Conservation (phyloP, 2,113 vertebrate genomes). For the Cavia porcellus region DNA sequence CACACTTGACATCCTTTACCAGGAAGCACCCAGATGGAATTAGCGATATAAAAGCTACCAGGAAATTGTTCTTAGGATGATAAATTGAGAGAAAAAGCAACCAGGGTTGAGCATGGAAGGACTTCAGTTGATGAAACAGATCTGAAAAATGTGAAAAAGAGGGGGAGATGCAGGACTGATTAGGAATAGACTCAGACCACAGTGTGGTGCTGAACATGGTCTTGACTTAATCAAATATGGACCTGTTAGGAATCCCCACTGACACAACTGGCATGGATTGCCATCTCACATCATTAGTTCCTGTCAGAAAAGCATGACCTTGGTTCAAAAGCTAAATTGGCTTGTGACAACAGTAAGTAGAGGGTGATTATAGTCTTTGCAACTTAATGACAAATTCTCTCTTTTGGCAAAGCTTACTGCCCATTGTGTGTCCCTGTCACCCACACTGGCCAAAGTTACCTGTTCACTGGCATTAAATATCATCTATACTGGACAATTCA, state of each 20-base stretch:
- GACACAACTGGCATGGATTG: not conserved
- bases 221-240: not conserved
- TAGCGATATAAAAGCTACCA: not conserved
- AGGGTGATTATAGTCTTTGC: not conserved
- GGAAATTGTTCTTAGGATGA: not conserved
- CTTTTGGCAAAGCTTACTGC: not conserved
- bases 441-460: not conserved
- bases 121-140: not conserved
- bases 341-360: not conserved
- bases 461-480: not conserved
- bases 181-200: not conserved
- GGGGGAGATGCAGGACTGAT: rapidly evolving
- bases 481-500: not conserved
- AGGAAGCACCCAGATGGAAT: not conserved
- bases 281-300: not conserved
- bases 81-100: not conserved
- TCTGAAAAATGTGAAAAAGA: not conserved
- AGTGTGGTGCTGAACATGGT: not conserved
- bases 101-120: not conserved
- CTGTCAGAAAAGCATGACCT: not conserved
- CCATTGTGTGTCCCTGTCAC: not conserved
- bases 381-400: not conserved
- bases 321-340: not conserved
- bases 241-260: not conserved
- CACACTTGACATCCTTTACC: not conserved